Conservation (phyloP, 2,113 vertebrate genomes). For the Calypte anna region DNA sequence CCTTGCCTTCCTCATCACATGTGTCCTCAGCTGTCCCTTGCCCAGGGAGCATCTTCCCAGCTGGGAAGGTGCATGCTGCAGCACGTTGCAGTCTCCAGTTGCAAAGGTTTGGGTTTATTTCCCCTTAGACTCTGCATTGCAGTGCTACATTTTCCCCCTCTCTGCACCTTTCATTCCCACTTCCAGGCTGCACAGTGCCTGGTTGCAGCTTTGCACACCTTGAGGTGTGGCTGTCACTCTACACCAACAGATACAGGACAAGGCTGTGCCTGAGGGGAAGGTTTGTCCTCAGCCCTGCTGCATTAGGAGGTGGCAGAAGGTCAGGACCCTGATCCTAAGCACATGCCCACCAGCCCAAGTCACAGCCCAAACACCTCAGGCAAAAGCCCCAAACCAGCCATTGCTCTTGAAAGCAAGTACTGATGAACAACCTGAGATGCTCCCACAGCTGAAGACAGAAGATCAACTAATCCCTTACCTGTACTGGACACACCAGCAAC, state of each 20-base stretch:
- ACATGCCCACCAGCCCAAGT: neutral
- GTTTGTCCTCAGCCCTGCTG: neutral
- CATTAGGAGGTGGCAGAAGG: neutral
- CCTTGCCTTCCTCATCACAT: neutral
- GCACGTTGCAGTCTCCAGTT: neutral
- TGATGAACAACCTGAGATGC: neutral
- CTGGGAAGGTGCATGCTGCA: neutral
- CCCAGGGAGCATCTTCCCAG: neutral
- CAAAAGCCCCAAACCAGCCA: neutral
- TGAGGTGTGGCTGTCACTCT: neutral
- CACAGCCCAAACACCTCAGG: neutral
- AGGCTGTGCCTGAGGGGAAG: neutral
- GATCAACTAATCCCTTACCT: constrained; percentile 75
- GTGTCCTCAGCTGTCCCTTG: neutral
- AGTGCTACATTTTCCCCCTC: neutral
- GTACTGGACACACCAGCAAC: constrained; percentile 97
- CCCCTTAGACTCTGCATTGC: constrained; percentile 34
- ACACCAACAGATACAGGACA: neutral
- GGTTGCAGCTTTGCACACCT: neutral
- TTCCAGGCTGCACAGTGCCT: neutral
- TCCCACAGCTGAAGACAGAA: neutral
- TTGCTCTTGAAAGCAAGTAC: fast-evolving
- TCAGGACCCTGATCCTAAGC: neutral
- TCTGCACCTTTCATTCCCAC: constrained; percentile 6
- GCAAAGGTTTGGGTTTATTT: neutral